Percentiles rank a stretch among this genome's conserved stretches.
These are phyloP conservation scores for Troides helena DNA, from an alignment of 2,888 invertebrate species.

Conservation along the genomic window DNA sequence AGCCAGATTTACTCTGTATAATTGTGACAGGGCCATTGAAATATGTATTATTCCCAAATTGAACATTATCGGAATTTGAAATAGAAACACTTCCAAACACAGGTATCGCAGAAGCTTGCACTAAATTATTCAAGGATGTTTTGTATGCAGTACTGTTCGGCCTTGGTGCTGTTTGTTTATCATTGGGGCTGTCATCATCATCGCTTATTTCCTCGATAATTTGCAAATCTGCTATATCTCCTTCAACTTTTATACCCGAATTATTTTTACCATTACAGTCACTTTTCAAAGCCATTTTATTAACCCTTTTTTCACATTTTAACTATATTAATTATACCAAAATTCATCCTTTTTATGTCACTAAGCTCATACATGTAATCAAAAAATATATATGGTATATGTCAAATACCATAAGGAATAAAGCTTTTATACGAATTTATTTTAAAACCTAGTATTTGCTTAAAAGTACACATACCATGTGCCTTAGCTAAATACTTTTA, in stretches of 20 bases:
- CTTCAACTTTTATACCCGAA: slow-evolving; percentile 53
- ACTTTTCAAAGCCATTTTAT: slow-evolving; percentile 49
- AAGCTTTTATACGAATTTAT: too few species aligned
- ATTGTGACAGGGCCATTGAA: slow-evolving; percentile 90
- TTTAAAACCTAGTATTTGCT: too few species aligned
- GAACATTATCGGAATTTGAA: slow-evolving; percentile 85
- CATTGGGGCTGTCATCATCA: slow-evolving; percentile 41
- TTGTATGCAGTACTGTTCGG: slow-evolving; percentile 33
- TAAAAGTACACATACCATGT: too few species aligned
- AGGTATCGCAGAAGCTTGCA: slow-evolving; percentile 45
- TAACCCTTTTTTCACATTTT: slow-evolving; percentile 19
- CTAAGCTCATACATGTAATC: neutral
- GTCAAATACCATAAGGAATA: too few species aligned
- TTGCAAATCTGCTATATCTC: slow-evolving; percentile 60
- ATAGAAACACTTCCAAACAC: slow-evolving; percentile 82
- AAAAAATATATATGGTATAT: too few species aligned
- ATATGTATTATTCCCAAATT: slow-evolving; percentile 87
- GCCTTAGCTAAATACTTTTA: too few species aligned
- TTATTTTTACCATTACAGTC: slow-evolving; percentile 38
- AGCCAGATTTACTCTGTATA: slow-evolving; percentile 70
- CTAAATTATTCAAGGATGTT: slow-evolving; percentile 31
- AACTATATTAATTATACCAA: slow-evolving; percentile 2
- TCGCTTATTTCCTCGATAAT: slow-evolving; percentile 56
- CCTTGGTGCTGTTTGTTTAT: slow-evolving; percentile 38
- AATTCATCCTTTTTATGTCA: slow-evolving; percentile 10